phyloP scores from a whole-genome alignment of 2,888 invertebrate species.

The Endotricha flammealis region DNA sequence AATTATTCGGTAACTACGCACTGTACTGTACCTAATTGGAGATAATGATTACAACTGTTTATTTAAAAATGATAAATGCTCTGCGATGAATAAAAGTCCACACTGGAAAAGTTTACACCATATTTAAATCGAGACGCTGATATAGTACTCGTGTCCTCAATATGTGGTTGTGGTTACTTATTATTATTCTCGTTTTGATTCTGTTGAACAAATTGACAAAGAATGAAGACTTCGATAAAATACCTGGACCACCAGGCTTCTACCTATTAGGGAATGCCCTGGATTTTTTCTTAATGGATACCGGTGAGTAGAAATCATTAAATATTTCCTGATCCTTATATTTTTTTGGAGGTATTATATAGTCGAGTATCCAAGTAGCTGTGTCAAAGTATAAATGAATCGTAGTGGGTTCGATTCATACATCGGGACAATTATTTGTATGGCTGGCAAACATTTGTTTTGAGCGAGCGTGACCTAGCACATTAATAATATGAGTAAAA shows the following conservation, averaged over 20 bases:
- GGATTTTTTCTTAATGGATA: slow-evolving; percentile 28
- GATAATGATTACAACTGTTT: no score
- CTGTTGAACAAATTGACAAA: slow-evolving; percentile 14
- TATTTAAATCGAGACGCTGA: not conserved
- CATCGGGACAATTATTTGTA: no score
- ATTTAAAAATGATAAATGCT: no score
- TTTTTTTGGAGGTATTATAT: not conserved
- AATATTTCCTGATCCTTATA: not conserved
- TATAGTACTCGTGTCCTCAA: slow-evolving; percentile 2
- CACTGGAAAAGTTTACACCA: not conserved
- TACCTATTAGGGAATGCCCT: slow-evolving; percentile 29
- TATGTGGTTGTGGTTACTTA: slow-evolving; percentile 17
- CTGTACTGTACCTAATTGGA: no score
- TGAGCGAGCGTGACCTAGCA: no score
- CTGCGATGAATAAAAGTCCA: not conserved
- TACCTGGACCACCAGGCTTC: slow-evolving; percentile 29
- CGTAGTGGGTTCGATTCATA: no score
- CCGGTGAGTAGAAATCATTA: slow-evolving; percentile 20
- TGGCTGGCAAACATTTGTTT: no score
- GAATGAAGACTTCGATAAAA: slow-evolving; percentile 25
- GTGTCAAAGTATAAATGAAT: no score
- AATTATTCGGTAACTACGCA: no score
- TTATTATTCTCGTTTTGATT: slow-evolving; percentile 14
- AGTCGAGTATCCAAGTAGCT: no score
- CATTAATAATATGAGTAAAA: no score